Evolutionary conservation across 1,140 invertebrate genomes (phyloP).

Genomic region (Ganaspis sp.): DNA sequence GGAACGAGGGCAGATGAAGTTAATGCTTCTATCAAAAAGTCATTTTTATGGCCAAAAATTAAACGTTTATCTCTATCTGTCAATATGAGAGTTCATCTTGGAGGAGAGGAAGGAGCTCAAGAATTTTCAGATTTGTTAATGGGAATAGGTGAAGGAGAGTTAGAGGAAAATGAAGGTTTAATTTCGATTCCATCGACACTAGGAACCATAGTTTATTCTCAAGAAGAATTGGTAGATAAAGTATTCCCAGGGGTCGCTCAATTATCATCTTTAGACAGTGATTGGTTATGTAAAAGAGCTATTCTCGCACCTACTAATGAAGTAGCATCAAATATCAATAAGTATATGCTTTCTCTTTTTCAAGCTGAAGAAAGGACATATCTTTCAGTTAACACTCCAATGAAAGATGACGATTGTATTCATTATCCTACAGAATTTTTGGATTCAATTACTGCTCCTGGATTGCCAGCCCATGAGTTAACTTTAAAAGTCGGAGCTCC

Average conservation of each 20-base stretch:
- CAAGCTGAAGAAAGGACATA: conserved; percentile 58
- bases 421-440: conserved; percentile 70
- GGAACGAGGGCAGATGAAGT: conserved; percentile 60
- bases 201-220: conserved; percentile 51
- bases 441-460: conserved; percentile 64
- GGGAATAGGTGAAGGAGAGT: neutral
- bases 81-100: neutral
- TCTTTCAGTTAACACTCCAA: conserved; percentile 66
- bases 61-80: neutral
- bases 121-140: neutral
- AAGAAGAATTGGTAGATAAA: conserved; percentile 64
- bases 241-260: conserved; percentile 66
- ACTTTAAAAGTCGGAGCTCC: conserved; percentile 57
- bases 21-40: conserved; percentile 61
- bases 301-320: conserved; percentile 69
- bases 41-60: conserved; percentile 62
- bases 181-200: neutral
- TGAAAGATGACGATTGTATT: conserved; percentile 57
- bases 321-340: conserved; percentile 62
- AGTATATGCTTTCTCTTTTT: conserved; percentile 55
- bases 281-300: conserved; percentile 66
- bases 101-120: neutral
- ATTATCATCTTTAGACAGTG: conserved; percentile 64
- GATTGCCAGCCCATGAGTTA: conserved; percentile 65
- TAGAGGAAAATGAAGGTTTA: neutral